These are phyloP conservation scores for Andrena trimmerana DNA, from an alignment of 2,888 invertebrate species.

Conservation along the genomic window DNA sequence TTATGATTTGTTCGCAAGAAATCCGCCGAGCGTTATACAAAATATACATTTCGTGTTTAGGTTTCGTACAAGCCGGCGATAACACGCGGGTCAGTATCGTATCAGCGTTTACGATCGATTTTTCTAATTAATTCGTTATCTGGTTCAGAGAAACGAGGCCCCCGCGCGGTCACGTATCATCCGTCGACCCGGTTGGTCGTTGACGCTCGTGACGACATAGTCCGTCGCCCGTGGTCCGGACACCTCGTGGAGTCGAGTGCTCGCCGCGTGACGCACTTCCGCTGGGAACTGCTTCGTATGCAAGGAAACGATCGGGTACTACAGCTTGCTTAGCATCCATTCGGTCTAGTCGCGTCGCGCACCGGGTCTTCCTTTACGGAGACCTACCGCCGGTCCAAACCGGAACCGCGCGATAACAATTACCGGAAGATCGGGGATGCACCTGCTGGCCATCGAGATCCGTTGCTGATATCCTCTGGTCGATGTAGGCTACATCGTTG, in stretches of 20 bases:
- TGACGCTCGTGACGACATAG: constrained; percentile 15
- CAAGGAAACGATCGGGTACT: constrained; percentile 83
- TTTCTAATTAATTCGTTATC: constrained; percentile 23
- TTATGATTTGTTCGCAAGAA: neutral
- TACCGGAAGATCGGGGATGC: constrained; percentile 61
- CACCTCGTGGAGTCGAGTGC: constrained; percentile 74
- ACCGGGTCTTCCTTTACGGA: constrained; percentile 67
- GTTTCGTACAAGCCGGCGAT: neutral
- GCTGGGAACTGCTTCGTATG: constrained; percentile 81
- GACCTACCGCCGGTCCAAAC: constrained; percentile 73
- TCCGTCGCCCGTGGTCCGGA: constrained; percentile 36
- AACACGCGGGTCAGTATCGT: constrained; percentile 14
- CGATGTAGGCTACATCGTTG: neutral
- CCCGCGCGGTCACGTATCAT: constrained; percentile 47
- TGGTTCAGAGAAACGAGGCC: constrained; percentile 25
- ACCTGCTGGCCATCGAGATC: constrained; percentile 50
- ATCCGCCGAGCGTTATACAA: neutral
- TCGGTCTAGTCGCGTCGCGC: constrained; percentile 77
- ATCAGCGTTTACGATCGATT: constrained; percentile 29
- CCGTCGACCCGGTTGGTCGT: constrained; percentile 41
- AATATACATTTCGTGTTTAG: neutral
- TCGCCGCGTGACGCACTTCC: constrained; percentile 83
- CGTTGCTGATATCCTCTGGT: neutral
- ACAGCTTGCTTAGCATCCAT: constrained; percentile 84
- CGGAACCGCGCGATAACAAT: constrained; percentile 68